Conservation (phyloP, 2,797 vertebrate species). For the Smutsia gigantea region DNA sequence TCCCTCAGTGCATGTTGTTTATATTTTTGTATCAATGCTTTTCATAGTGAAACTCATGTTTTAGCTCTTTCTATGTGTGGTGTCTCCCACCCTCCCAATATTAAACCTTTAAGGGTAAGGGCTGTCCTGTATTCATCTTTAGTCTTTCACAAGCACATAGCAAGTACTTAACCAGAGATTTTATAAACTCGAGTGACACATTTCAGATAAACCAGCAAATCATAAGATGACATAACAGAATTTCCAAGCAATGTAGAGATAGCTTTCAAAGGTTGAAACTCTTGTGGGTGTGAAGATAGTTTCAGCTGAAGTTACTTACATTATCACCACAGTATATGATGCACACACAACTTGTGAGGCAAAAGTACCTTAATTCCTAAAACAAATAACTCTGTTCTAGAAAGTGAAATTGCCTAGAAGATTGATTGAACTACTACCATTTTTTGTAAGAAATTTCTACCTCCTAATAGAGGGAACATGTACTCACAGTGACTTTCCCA, state of each 20-base stretch:
- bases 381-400: not conserved
- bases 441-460: not conserved
- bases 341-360: not conserved
- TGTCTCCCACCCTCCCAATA: too few relatives aligned
- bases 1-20: not conserved
- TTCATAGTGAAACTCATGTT: not conserved
- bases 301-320: not conserved
- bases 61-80: not conserved
- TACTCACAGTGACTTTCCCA: constrained; percentile 31
- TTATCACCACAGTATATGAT: not conserved
- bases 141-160: not conserved
- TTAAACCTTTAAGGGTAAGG: not conserved
- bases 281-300: not conserved
- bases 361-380: not conserved
- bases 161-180: not conserved
- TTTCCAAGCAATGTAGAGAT: not conserved
- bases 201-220: not conserved
- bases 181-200: not conserved
- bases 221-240: not conserved
- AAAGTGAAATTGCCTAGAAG: not conserved
- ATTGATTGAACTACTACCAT: not conserved
- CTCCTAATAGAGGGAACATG: not conserved
- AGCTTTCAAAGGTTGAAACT: not conserved
- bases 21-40: not conserved
- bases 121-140: not conserved